Percentiles rank a stretch among this genome's conserved stretches.
Conservation (phyloP, 2,797 vertebrate species). For the Manis pentadactyla region DNA sequence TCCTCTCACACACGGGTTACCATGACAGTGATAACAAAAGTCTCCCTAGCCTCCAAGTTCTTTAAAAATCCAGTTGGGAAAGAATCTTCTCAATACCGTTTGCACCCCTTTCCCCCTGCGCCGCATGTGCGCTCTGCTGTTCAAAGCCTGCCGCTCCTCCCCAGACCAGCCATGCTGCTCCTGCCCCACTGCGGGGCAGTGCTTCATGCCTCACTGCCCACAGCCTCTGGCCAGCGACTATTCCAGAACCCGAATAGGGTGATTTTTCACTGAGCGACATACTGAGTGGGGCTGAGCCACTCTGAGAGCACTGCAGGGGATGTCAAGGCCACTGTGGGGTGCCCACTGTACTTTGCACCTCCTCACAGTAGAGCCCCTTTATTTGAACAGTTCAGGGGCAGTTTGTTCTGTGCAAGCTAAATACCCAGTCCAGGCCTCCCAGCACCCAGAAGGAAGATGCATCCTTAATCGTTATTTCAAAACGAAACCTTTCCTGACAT, state of each 20-base stretch:
- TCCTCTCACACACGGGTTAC: neutral
- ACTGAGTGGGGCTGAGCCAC: neutral
- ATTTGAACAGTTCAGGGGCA: neutral
- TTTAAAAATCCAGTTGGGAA: neutral
- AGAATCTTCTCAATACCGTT: neutral
- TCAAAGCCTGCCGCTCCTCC: neutral
- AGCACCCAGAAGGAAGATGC: rapidly evolving
- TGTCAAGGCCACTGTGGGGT: too few relatives aligned
- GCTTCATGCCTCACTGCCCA: neutral
- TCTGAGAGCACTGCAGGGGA: neutral
- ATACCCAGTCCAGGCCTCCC: neutral
- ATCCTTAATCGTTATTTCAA: neutral
- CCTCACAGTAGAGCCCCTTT: neutral
- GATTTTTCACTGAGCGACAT: neutral
- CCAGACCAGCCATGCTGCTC: neutral
- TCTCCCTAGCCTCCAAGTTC: neutral
- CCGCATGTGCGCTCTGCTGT: neutral
- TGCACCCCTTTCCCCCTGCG: neutral
- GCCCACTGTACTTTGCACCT: neutral
- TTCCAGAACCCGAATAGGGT: neutral
- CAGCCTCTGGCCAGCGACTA: neutral
- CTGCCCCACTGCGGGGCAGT: neutral
- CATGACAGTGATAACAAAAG: neutral
- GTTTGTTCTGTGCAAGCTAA: neutral
- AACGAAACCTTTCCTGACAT: neutral